These are phyloP conservation scores for Galerucella calmariensis DNA, from an alignment of 2,888 invertebrate species.

Conservation along the genomic window DNA sequence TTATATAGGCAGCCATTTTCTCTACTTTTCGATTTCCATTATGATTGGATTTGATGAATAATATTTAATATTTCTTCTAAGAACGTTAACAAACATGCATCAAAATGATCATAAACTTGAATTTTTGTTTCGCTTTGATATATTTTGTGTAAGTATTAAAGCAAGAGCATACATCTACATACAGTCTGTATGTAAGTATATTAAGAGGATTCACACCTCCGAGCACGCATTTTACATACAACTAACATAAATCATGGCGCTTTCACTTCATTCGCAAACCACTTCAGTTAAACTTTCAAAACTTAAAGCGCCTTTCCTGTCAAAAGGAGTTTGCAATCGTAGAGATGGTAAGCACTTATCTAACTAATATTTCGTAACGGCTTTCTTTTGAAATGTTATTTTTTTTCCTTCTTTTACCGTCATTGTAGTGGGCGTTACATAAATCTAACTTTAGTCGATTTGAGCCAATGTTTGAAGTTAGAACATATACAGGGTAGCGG, in stretches of 20 bases:
- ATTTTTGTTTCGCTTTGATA: not conserved
- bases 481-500: too few species aligned
- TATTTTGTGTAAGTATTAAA: not conserved
- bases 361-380: not conserved
- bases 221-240: constrained; percentile 27
- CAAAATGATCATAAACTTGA: not conserved
- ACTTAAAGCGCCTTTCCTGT: constrained; percentile 39
- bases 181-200: constrained; percentile 15
- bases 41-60: too few species aligned
- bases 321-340: constrained; percentile 29
- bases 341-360: constrained; percentile 17
- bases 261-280: constrained; percentile 26
- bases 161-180: not conserved
- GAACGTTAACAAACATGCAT: too few species aligned
- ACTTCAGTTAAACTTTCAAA: constrained; percentile 32
- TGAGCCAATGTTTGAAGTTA: too few species aligned
- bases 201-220: constrained; percentile 24
- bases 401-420: too few species aligned
- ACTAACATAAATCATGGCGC: constrained; percentile 36
- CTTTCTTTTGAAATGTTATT: not conserved
- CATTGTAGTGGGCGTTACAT: too few species aligned
- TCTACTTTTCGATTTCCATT: too few species aligned
- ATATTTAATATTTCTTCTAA: too few species aligned
- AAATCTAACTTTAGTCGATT: too few species aligned
- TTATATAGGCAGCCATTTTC: too few species aligned